Evolutionary conservation across 1,140 invertebrate genomes (phyloP), one percentile per base, ranked within the genome.

Genomic region (Tetraneura akinire): DNA sequence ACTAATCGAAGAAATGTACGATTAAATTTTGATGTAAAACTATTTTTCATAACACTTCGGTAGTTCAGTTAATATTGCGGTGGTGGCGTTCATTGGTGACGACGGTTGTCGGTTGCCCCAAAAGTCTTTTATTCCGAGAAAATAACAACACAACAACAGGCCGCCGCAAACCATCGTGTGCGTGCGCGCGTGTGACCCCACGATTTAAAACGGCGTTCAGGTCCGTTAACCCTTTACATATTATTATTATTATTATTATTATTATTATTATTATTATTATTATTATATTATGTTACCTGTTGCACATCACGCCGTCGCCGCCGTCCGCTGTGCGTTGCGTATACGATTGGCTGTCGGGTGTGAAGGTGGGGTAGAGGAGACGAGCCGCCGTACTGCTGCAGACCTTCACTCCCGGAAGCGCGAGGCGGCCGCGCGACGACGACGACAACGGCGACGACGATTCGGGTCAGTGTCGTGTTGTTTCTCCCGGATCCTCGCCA

Each of bases 381-480:
- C 32, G 32, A 37, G 8, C 32, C 32, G 32, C 32, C 32, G 32
- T 8, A n/a, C n/a, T n/a, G n/a, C n/a, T n/a, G 32, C 49, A 76
- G 37, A 62, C 74, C 74, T 78, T 78, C 74, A 62, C 74, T 78
- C 74, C 74, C 74, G 74, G 74, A 78, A 78, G 55, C 74, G 74
- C 26, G 47, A 21, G 47, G 68, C 47, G 68, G 0, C 18, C 68
- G 23, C 21, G 68, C 68, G n/a, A n/a, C 14, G 66, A 21, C 10
- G 45, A 23, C 53, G 74, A 23, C 74, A 51, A 13, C 71, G 74
- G 18, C 37, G 74, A 23, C 74, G 74, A 78, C 74, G 74, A 78
- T 78, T 78, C 74, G 74, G 74, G 74, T 78, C 74, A 78, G 74
- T 60, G 74, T 78, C 74, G 74, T 78, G 73, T 76, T 76, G 74